Base-by-base conservation (phyloP, 2,888 invertebrate species). In the Bhutanitis thaidina region DNA sequence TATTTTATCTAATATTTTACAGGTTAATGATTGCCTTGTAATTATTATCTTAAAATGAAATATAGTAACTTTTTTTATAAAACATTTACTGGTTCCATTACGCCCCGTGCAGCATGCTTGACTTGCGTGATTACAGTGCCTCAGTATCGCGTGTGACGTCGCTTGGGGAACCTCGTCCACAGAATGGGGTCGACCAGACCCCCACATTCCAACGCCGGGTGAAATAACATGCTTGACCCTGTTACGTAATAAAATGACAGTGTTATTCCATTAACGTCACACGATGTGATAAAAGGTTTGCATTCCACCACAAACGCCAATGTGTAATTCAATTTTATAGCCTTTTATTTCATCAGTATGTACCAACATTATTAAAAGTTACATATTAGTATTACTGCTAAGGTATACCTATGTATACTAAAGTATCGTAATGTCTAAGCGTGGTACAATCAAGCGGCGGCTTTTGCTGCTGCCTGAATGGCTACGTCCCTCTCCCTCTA, bases 61-160 rank as follows among this genome's bases (percentile, higher is more conserved):
- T n/a, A n/a, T n/a, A n/a, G n/a, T n/a, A 5, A 20, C 8, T 27
- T 8, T 27, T 27, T 27, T 27, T 27, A 27, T 27, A 27, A 20
- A 8, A 27, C 27, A 27, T 30, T 65, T 68, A 58, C 67, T 41
- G 29, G 13, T 43, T 61, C 25, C 29, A 43, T 37, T 40, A 16
- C 16, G 14, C 16, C 30, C 27, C 15, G n/a, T 41, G 46, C 43
- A 14, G 49, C 37, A 20, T 27, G 49, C 64, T 67, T 56, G 62
- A 67, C 68, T 87, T 69, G 86, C 87, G 88, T 88, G 88, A 85
- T 88, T 85, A 83, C 85, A 83, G 74, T 67, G 71, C 71, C 71
- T 74, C 69, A 73, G 74, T 77, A 78, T 79, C 72, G 80, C 80
- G 83, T 81, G 85, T 86, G 84, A 85, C 83, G 83, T 77, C 65